Percentiles rank a stretch among this genome's conserved stretches.
Conservation (phyloP, 2,888 invertebrate species). For the Meganola albula region DNA sequence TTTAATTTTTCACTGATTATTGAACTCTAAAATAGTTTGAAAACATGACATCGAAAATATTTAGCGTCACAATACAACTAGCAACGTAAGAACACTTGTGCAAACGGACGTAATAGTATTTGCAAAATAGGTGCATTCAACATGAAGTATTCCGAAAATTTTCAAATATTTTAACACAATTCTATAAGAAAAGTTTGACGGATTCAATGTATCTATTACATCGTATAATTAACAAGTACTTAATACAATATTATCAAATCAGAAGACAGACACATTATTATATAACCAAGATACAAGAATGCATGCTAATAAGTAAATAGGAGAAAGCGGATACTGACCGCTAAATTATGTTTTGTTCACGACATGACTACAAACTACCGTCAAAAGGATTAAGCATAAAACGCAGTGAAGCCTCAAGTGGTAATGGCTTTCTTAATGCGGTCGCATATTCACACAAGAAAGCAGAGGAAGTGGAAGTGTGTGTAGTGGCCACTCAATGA, state of each 20-base stretch:
- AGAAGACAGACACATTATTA: constrained; percentile 23
- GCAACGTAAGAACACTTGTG: constrained; percentile 47
- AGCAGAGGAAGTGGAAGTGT: constrained; percentile 55
- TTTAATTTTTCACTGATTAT: too few relatives aligned
- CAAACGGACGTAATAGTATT: constrained; percentile 43
- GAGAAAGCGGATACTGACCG: constrained; percentile 64
- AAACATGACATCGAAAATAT: too few relatives aligned
- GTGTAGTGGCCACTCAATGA: constrained; percentile 42
- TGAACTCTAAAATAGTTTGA: too few relatives aligned
- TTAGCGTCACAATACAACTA: too few relatives aligned
- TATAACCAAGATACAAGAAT: constrained; percentile 45
- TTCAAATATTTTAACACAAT: constrained; percentile 5
- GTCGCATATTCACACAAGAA: constrained; percentile 46
- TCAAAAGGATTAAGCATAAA: constrained; percentile 43
- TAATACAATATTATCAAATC: too few relatives aligned
- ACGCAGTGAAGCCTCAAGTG: constrained; percentile 29
- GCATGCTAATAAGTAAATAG: constrained; percentile 40
- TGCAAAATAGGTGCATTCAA: constrained; percentile 1
- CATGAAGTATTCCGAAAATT: too few relatives aligned
- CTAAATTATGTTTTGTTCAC: constrained; percentile 43
- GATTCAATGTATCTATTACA: too few relatives aligned
- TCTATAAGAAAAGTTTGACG: constrained; percentile 28
- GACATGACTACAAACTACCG: constrained; percentile 36
- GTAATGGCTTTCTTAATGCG: constrained; percentile 37
- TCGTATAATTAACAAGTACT: constrained; percentile 16